phyloP scores from a whole-genome alignment of 2,888 invertebrate species.

The Cheilosia soror region DNA sequence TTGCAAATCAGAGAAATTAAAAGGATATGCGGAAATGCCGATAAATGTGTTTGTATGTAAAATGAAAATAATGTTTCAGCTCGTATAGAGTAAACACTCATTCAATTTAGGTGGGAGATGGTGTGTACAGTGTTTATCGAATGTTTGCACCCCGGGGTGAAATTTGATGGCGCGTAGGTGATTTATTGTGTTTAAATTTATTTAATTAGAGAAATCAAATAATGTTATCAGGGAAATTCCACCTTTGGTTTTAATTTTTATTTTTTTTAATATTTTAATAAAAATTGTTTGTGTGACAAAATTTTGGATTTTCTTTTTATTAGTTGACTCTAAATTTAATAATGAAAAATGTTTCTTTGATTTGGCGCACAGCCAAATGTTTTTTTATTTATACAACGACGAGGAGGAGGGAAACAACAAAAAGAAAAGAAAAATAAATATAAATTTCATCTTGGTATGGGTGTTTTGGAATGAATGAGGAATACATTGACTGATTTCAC shows the following conservation, averaged over 20 bases:
- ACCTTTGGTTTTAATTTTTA: not conserved
- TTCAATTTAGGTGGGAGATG: slow-evolving; percentile 16
- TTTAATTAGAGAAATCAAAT: slow-evolving; percentile 33
- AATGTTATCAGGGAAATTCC: not conserved
- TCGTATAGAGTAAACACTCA: slow-evolving; percentile 37
- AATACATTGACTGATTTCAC: slow-evolving; percentile 59
- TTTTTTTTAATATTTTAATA: slow-evolving; percentile 5
- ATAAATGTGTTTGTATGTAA: slow-evolving; percentile 27
- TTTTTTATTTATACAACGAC: slow-evolving; percentile 23
- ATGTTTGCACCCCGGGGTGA: slow-evolving; percentile 14
- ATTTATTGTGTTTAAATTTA: slow-evolving; percentile 5
- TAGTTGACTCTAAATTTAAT: slow-evolving; percentile 55
- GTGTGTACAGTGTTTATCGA: slow-evolving; percentile 23
- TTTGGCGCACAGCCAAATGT: slow-evolving; percentile 55
- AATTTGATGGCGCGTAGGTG: slow-evolving; percentile 22
- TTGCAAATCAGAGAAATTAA: slow-evolving; percentile 34
- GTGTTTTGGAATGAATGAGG: slow-evolving; percentile 53
- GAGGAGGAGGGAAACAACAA: slow-evolving; percentile 17
- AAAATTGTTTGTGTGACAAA: slow-evolving; percentile 56
- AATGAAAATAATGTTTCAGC: slow-evolving; percentile 25
- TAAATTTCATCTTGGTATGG: slow-evolving; percentile 44
- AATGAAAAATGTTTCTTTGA: slow-evolving; percentile 46
- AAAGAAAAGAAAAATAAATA: slow-evolving; percentile 23
- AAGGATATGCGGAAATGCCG: slow-evolving; percentile 42
- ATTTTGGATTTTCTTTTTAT: slow-evolving; percentile 30